Base-by-base conservation (phyloP, 2,113 vertebrate species). In the Aegotheles bennettii region DNA sequence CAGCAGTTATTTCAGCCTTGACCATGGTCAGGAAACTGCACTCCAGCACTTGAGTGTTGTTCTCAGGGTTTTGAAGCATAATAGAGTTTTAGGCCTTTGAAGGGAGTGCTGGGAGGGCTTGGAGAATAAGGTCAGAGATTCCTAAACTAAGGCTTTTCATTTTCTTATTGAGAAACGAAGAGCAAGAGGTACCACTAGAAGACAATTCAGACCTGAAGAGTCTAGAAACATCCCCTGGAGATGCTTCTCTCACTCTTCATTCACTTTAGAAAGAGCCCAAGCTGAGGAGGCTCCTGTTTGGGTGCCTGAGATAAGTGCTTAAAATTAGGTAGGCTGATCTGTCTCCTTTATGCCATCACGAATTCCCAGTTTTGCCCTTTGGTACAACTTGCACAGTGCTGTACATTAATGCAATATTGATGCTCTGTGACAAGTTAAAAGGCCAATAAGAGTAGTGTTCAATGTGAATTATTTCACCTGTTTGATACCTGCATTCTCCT, bases 81-180 rank as follows among this genome's bases (percentile, higher is more conserved):
- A 76, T 14, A 21, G 40, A 76, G n/a, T 16, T 91, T 85, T 76
- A 88, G 35, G 23, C n/a, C 54, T 74, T 84, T 43, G 64, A 93
- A 13, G 20, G 31, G 10, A 88, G 6, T 35, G 73, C 70, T 31
- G 25, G 43, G 21, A 79, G 24, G 40, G 33, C 29, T 92, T 89
- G 47, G 67, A 85, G 35, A 16, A 91, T 65, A 56, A 93, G 68
- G 51, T 71, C 86, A 88, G 75, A 67, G 59, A 74, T 78, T 89
- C 40, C 60, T 75, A 77, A 93, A 87, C 75, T 78, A 90, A 69
- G 35, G 20, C 8, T 90, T 74, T 84, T 64, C 10, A 40, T 90
- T 92, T 94, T 77, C 23, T 86, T 92, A 56, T 92, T 75, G 60
- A 85, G 82, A 95, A 80, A 73, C 42, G 26, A 74, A 70, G 88